These are phyloP conservation scores for Meriones unguiculatus DNA, from an alignment of 2,113 vertebrate species.

Conservation along the genomic window DNA sequence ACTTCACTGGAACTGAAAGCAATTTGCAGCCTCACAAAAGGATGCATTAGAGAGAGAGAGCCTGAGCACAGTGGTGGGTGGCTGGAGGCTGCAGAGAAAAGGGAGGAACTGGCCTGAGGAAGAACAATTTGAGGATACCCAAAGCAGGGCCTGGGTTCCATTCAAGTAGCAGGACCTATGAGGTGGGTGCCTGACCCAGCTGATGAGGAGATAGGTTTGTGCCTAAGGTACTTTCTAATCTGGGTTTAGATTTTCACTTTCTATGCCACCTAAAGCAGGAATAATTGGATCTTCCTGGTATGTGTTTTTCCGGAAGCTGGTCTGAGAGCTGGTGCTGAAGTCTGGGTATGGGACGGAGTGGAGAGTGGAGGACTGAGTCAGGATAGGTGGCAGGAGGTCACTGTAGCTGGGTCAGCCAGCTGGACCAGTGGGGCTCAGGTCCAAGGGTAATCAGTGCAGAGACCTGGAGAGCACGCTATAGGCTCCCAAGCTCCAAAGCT, in stretches of 20 bases:
- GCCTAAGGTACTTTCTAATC: too few relatives aligned
- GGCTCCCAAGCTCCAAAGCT: background rate
- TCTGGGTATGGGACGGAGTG: background rate
- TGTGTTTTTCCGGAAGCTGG: background rate
- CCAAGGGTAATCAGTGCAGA: background rate
- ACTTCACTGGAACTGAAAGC: conserved; percentile 31
- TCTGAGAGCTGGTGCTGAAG: background rate
- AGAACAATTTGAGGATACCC: background rate
- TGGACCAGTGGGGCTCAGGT: background rate
- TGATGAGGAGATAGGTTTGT: background rate
- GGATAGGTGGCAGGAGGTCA: background rate
- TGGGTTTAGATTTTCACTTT: background rate
- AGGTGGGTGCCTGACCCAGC: background rate
- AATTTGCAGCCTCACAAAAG: conserved; percentile 54
- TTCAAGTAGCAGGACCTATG: rapidly evolving
- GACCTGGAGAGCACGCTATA: background rate
- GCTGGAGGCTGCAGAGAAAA: background rate
- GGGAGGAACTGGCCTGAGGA: background rate
- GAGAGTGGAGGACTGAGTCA: background rate
- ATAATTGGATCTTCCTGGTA: background rate
- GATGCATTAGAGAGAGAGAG: background rate
- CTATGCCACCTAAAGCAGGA: background rate
- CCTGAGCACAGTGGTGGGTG: background rate
- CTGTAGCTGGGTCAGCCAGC: background rate
- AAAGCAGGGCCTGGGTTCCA: background rate